Base-by-base conservation (phyloP, 2,113 vertebrate genomes). In the Hemiscyllium ocellatum region DNA sequence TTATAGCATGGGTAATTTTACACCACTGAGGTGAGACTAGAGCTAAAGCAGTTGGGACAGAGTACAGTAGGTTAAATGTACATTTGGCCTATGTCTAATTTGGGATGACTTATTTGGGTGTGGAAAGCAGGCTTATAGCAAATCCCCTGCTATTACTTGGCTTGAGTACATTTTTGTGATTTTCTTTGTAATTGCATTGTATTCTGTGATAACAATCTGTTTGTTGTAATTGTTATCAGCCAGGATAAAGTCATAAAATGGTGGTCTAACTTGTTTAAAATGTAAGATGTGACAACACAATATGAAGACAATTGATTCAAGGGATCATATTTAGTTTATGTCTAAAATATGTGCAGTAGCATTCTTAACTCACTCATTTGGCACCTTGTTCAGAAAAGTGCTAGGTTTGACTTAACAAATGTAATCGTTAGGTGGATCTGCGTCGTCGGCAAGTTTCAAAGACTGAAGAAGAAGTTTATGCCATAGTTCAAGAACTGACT, bases 401-500 rank as follows among this genome's bases (percentile, higher is more conserved):
- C 65, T 66, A 20, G 87, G 68, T 66, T 42, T 66, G 15, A 66
- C 89, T 68, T n/a, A 33, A 90, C 20, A 6, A 19, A 66, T 86
- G 50, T 42, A 24, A 83, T 20, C 65, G 13, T 96, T 24, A 98
- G 98, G 98, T 98, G 96, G 97, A 98, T 78, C 94, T 0, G 86
- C 97, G 98, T 56, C 97, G 97, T 83, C 96, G 96, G 13, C 95
- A 96, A 94, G 96, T 98, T 66, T 98, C 98, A 95, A 97, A 97
- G 96, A 96, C 96, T 1, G 97, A 98, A 96, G 97, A 98, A 69
- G 98, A 98, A 95, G 98, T 98, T 13, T 98, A 98, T 96, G 97
- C 97, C 95, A 96, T 98, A 24, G 96, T 98, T 72, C 97, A 98
- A 93, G 96, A 96, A 17, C 96, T 98, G 96, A 98, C 98, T 0